Base-by-base conservation (phyloP, 2,797 vertebrate species). In the Halcyon chelicuti region DNA sequence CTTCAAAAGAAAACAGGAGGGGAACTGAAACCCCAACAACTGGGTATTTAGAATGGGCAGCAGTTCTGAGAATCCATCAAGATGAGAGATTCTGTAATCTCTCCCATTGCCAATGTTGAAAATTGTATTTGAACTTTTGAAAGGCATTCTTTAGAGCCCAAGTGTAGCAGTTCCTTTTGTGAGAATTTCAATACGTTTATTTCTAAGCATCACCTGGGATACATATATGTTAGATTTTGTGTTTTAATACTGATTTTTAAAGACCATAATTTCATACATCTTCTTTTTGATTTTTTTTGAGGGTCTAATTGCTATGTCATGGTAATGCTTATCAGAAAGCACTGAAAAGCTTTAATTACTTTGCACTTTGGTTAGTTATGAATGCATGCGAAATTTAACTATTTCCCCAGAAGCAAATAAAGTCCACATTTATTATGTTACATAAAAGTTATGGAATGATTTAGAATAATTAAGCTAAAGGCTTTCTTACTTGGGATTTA, bases 321-420 rank as follows among this genome's bases (percentile, higher is more conserved):
- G 62, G 89, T 87, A 98, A 90, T 75, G 91, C 96, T 98, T 98
- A 98, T 97, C 97, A 97, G 90, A 96, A 97, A 85, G 87, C 94
- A 95, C 12, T 97, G 97, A 96, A 97, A 97, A 98, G 93, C 95
- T 96, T 97, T 98, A 98, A 98, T 98, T 98, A 97, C 94, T 98
- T 97, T 96, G 90, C 97, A 95, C 96, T 96, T 97, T 52, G 52
- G 61, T 97, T 97, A 91, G 94, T 96, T 97, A 96, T 83, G 94
- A 97, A 97, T 95, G 94, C 91, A 95, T 96, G 83, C 71, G 96
- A 97, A 98, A 97, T 97, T 96, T 96, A 97, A 97, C 95, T 97
- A 88, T 97, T 97, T 96, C 83, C 93, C 96, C 91, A 94, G 96
- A 97, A 98, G 95, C 95, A 97, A 97, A 97, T 97, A 93, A 97